phyloP scores from a whole-genome alignment of 35 echinoderm and acorn worm genomes.

The Ophiothrix spiculata region DNA sequence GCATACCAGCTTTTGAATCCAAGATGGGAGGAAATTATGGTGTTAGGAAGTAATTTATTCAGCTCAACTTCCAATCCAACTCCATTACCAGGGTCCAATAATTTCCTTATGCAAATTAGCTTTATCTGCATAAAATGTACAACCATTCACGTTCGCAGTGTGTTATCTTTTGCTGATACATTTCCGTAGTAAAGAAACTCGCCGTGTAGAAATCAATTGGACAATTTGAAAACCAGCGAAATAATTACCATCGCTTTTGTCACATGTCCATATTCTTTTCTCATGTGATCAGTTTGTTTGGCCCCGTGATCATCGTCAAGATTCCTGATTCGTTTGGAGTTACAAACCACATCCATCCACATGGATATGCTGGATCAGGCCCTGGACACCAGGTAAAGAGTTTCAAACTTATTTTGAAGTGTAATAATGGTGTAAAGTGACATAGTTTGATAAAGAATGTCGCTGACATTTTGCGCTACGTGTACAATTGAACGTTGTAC shows the following conservation, averaged over 20 bases:
- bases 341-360: conserved; percentile 7
- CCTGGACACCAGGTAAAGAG: conserved; percentile 25
- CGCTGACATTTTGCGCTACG: neutral
- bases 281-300: conserved; percentile 19
- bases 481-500: neutral
- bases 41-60: too few relatives aligned
- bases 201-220: too few relatives aligned
- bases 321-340: conserved; percentile 38
- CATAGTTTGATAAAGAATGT: neutral
- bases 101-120: too few relatives aligned
- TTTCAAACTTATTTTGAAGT: neutral
- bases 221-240: neutral
- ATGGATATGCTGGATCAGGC: conserved; percentile 41
- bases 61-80: too few relatives aligned
- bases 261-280: neutral
- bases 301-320: conserved; percentile 13
- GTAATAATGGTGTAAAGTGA: neutral
- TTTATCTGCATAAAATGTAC: too few relatives aligned
- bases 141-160: too few relatives aligned
- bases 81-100: too few relatives aligned
- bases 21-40: too few relatives aligned
- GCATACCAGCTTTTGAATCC: too few relatives aligned
- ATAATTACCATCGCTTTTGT: neutral
- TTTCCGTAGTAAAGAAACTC: too few relatives aligned
- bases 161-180: too few relatives aligned